Evolutionary conservation across 2,888 invertebrate genomes (phyloP), one percentile per base, ranked within the genome.

Genomic region (Thereva unica): DNA sequence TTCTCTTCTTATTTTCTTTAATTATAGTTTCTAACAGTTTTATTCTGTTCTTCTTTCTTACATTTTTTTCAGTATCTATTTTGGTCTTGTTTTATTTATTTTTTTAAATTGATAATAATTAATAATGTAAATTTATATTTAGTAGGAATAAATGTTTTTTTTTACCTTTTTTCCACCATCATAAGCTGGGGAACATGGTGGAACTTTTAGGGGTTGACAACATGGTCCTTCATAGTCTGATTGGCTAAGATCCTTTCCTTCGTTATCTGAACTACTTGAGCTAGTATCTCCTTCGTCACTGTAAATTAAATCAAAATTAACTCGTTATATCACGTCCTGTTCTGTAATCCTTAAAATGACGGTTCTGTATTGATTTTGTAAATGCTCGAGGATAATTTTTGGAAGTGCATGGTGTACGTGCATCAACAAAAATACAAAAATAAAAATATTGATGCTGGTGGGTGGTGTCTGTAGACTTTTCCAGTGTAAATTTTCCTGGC

Each of bases 221-320:
- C 80, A 82, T 35, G 79, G 78, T 40, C 80, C 80, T 71, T 81
- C 81, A 8, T 78, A 72, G 70, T 79, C 80, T 50, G 78, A 77
- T 9, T 72, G 72, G 71, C 78, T 74, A 10, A 77, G 78, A 38
- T 79, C 76, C 72, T 83, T 82, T 53, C 80, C 80, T 66, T 84
- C 85, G 72, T 87, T 89, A 71, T 89, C 89, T 4, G 88, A 87
- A 74, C 87, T 86, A 76, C 88, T 89, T 69, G 87, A 88, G 49
- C 88, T 89, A 5, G 89, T 88, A 73, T 90, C 90, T 4, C 91
- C 92, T 80, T 91, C 92, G 74, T 92, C 92, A 79, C 92, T 92
- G 76, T 64, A 50, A 54, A 40, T 40, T 23, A 23, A 23, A 23
- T 23, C 23, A 23, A 23, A 23, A 23, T 23, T 23, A 23, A 2